Conservation (phyloP, 2,113 vertebrate species). For the Todiramphus saurophagus region DNA sequence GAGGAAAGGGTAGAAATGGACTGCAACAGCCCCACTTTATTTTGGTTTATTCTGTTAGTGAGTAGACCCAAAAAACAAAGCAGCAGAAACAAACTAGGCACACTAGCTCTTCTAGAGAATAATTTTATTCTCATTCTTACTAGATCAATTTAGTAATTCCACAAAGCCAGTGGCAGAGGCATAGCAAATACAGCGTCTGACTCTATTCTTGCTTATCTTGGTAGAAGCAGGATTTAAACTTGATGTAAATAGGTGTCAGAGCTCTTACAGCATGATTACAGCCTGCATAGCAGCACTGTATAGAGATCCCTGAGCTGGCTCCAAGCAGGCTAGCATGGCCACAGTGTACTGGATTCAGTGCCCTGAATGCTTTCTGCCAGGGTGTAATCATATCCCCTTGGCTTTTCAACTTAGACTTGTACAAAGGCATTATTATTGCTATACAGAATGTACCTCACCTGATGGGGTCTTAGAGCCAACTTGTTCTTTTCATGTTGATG, state of each 20-base stretch:
- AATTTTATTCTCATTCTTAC: not conserved
- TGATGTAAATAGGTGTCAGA: not conserved
- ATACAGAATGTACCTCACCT: constrained; percentile 23
- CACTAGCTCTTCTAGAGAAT: not conserved
- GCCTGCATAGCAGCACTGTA: not conserved
- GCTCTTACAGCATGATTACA: not conserved
- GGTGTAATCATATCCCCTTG: constrained; percentile 40
- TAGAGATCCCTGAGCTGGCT: constrained; percentile 31
- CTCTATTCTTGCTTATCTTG: not conserved
- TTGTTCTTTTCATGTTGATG: not conserved
- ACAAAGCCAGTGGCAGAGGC: not conserved
- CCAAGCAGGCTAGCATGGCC: constrained; percentile 18
- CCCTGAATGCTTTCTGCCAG: constrained; percentile 11
- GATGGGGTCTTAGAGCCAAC: not conserved
- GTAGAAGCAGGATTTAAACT: not conserved
- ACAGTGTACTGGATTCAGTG: not conserved
- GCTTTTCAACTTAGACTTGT: constrained; percentile 1
- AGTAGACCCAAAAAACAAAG: not conserved
- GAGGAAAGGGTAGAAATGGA: not conserved
- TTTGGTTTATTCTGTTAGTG: not conserved
- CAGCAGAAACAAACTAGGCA: not conserved
- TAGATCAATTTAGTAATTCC: not conserved
- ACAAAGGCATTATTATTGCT: constrained; percentile 61
- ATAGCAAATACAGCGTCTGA: not conserved
- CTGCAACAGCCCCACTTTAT: not conserved